Evolutionary conservation across 1,140 invertebrate genomes (phyloP).

Genomic region (Adoxophyes honmai): DNA sequence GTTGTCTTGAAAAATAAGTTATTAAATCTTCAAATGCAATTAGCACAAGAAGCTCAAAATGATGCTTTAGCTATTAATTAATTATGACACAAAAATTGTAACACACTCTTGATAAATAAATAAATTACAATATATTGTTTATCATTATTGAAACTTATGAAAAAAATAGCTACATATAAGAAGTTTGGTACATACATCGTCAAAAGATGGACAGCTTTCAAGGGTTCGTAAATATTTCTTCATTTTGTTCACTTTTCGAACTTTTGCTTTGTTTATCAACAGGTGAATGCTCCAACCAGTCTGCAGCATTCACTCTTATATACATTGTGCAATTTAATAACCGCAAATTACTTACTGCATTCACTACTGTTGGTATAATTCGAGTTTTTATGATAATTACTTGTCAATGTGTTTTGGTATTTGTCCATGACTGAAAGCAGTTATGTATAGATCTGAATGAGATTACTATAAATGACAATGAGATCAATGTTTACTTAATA

Average conservation of each 20-base stretch:
- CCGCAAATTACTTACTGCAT: neutral
- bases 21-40: slow-evolving; percentile 94
- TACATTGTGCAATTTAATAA: neutral
- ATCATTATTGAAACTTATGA: neutral
- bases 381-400: slow-evolving; percentile 1
- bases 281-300: neutral
- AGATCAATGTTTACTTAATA: too few species aligned
- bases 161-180: neutral
- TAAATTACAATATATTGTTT: neutral
- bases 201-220: neutral
- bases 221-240: slow-evolving; percentile 4
- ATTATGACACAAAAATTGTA: slow-evolving; percentile 17
- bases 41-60: slow-evolving; percentile 91
- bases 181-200: neutral
- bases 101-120: neutral
- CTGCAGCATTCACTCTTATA: slow-evolving; percentile 2
- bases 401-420: neutral
- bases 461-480: too few species aligned
- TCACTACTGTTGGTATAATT: too few species aligned
- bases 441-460: neutral
- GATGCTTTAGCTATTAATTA: slow-evolving; percentile 87
- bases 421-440: neutral
- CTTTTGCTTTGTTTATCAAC: neutral
- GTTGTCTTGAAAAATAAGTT: slow-evolving; percentile 96
- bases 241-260: neutral